Conservation (phyloP, 37 sponge, comb jelly and placozoan genomes). For the Tethya wilhelma region DNA sequence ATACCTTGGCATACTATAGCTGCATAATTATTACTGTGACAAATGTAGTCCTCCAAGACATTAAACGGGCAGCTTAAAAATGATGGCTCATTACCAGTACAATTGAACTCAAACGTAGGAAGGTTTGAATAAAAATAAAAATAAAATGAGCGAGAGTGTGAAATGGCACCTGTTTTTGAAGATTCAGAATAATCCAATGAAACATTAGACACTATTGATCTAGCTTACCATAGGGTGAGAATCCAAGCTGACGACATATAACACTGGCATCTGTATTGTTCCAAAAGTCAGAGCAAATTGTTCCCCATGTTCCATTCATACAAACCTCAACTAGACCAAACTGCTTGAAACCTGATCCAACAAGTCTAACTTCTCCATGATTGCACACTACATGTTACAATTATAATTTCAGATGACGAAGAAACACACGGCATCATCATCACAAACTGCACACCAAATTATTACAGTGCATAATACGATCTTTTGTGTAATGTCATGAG, state of each 20-base stretch:
- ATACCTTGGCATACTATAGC: not conserved
- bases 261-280: slow-evolving; percentile 32
- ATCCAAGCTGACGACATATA: slow-evolving; percentile 12
- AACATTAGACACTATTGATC: not conserved
- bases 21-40: not conserved
- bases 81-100: not conserved
- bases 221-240: slow-evolving; percentile 12
- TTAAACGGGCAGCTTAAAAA: not conserved
- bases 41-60: not conserved
- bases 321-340: slow-evolving; percentile 27
- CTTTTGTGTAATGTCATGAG: no score
- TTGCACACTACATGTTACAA: not conserved
- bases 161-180: not conserved
- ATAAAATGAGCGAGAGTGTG: not conserved
- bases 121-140: not conserved
- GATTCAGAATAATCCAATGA: not conserved
- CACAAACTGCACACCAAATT: no score
- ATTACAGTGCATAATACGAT: no score
- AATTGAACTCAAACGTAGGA: not conserved
- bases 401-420: no score
- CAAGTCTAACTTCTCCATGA: not conserved
- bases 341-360: not conserved
- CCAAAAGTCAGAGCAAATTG: slow-evolving; percentile 16
- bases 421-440: no score
- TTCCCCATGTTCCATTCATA: slow-evolving; percentile 20